Evolutionary conservation across 1,140 invertebrate species (phyloP).

Genomic region (Pseudomyrmex gracilis): DNA sequence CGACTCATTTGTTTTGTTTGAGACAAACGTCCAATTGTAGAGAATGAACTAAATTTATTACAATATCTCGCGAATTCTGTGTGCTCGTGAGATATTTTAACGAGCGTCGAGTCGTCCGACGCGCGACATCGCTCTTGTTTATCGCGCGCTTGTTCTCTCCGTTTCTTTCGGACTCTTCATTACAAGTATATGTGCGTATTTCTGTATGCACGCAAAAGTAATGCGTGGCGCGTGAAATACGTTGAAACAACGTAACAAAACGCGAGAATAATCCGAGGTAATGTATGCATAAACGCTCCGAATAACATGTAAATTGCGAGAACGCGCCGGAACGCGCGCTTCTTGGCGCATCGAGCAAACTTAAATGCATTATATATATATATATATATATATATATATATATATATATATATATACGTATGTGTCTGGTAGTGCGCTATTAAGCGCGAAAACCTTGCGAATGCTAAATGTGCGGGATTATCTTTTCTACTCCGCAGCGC

Average conservation of each 20-base stretch:
- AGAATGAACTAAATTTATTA: slow-evolving; percentile 3
- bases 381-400: background rate
- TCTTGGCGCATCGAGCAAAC: slow-evolving; percentile 34
- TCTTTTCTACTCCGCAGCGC: slow-evolving; percentile 11
- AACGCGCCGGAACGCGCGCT: slow-evolving; percentile 1
- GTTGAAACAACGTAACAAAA: slow-evolving; percentile 47
- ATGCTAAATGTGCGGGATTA: slow-evolving; percentile 52
- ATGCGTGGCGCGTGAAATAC: slow-evolving; percentile 33
- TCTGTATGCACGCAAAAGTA: background rate
- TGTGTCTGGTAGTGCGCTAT: slow-evolving; percentile 41
- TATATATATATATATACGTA: background rate
- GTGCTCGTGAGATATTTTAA: slow-evolving; percentile 2
- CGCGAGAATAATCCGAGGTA: slow-evolving; percentile 47
- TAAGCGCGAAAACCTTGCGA: slow-evolving; percentile 44
- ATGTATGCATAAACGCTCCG: slow-evolving; percentile 50
- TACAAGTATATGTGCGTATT: background rate
- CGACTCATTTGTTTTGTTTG: background rate
- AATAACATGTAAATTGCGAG: slow-evolving; percentile 57
- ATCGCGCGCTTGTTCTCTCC: background rate
- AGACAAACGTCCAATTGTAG: background rate
- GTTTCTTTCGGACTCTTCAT: background rate
- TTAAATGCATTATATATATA: background rate
- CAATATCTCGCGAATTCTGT: background rate
- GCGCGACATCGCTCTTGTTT: background rate
- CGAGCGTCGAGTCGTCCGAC: background rate